Evolutionary conservation across 1,140 invertebrate genomes (phyloP).

Genomic region (Psix sp.): DNA sequence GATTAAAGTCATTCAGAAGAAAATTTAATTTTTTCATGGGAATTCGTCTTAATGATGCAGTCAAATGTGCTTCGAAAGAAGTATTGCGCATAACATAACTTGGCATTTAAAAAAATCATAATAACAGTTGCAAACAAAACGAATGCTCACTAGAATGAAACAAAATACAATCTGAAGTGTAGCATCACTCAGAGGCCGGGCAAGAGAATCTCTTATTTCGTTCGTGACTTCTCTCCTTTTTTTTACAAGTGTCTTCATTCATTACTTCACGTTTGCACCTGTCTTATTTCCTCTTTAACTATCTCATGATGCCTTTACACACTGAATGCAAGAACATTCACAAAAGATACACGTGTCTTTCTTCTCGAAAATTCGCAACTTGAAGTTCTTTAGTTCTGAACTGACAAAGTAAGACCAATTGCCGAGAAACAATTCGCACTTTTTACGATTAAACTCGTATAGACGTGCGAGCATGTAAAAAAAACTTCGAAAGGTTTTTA

Average conservation of each 20-base stretch:
- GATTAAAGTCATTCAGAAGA: too few species aligned
- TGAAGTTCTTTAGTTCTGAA: conserved; percentile 50
- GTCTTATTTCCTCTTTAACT: conserved; percentile 55
- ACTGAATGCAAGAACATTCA: conserved; percentile 47
- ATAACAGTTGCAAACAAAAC: conserved; percentile 26
- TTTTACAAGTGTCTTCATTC: conserved; percentile 53
- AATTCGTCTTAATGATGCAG: conserved; percentile 46
- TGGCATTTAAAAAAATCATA: conserved; percentile 32
- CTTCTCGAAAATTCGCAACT: conserved; percentile 50
- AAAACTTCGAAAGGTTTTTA: conserved; percentile 53
- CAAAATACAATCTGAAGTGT: conserved; percentile 43
- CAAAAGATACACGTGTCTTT: conserved; percentile 58
- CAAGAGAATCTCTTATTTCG: conserved; percentile 41
- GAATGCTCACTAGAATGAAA: conserved; percentile 19
- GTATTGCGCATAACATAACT: conserved; percentile 39
- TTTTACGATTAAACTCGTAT: conserved; percentile 54
- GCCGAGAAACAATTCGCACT: conserved; percentile 57
- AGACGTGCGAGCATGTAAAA: conserved; percentile 24
- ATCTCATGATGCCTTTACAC: conserved; percentile 43
- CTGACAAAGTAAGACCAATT: conserved; percentile 57
- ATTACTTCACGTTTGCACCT: conserved; percentile 50
- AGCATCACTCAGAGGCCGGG: conserved; percentile 19
- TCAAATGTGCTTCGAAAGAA: conserved; percentile 46
- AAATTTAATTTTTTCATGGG: too few species aligned
- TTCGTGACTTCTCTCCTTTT: conserved; percentile 32